phyloP scores from a whole-genome alignment of 2,888 invertebrate species.

The Drosophila gaucha region DNA sequence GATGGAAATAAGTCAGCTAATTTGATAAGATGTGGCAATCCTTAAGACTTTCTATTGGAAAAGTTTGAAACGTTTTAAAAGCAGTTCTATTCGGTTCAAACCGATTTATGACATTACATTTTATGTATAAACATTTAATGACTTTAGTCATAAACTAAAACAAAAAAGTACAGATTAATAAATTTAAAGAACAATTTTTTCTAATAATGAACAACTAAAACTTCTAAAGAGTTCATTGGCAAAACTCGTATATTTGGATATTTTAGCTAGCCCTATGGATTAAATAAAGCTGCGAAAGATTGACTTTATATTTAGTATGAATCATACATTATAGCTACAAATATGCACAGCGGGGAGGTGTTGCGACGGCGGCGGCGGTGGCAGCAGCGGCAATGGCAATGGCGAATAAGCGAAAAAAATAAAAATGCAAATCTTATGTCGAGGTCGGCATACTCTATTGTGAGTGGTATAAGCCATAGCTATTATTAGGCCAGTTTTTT shows the following conservation, averaged over 20 bases:
- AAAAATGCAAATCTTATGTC: conserved; percentile 48
- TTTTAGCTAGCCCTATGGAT: conserved; percentile 42
- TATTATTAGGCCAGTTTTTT: background rate
- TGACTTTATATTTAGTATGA: conserved; percentile 72
- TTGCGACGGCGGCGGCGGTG: conserved; percentile 14
- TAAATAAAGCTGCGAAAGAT: conserved; percentile 50
- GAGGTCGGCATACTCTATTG: conserved; percentile 52
- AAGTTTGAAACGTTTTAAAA: conserved; percentile 19
- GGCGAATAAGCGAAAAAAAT: conserved; percentile 51
- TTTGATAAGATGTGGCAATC: conserved; percentile 9
- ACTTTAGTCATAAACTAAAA: background rate
- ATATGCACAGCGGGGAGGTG: conserved; percentile 3
- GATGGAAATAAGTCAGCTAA: conserved; percentile 11
- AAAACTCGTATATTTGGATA: conserved; percentile 31
- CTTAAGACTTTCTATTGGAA: conserved; percentile 9
- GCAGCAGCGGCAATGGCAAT: conserved; percentile 29
- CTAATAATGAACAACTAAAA: conserved; percentile 16
- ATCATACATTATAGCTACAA: conserved; percentile 46
- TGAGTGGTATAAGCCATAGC: background rate
- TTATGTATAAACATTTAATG: background rate
- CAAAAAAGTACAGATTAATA: conserved; percentile 13
- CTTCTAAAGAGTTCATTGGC: conserved; percentile 30
- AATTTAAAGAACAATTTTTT: conserved; percentile 13
- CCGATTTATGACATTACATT: conserved; percentile 4
- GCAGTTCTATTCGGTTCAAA: conserved; percentile 21